These are phyloP conservation scores for Bovichtus diacanthus DNA, from an alignment of 2,797 vertebrate species.

Conservation along the genomic window DNA sequence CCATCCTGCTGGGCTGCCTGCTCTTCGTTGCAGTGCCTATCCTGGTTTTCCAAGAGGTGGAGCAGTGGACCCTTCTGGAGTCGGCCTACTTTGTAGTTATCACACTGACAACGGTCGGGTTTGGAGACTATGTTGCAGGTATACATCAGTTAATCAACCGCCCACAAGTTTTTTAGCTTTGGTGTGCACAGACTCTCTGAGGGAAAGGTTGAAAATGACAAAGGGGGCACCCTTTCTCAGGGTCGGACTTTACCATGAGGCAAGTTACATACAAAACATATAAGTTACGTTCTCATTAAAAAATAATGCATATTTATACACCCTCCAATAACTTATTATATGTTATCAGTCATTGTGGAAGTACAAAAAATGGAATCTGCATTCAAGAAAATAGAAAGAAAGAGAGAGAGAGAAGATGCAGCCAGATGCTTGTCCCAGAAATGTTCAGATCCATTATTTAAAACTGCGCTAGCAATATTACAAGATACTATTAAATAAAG, in stretches of 20 bases:
- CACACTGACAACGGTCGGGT: constrained; percentile 93
- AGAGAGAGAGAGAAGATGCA: not conserved
- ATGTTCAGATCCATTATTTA: not conserved
- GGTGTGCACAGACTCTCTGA: not conserved
- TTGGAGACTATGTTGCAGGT: constrained; percentile 95
- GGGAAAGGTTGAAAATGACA: not conserved
- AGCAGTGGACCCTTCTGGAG: constrained; percentile 88
- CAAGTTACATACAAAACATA: not conserved
- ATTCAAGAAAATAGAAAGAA: not conserved
- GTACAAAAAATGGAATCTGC: not conserved
- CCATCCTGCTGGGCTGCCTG: constrained; percentile 90
- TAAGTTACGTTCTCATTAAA: not conserved
- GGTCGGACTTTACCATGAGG: not conserved
- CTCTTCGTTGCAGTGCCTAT: constrained; percentile 91
- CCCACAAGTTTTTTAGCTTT: not conserved
- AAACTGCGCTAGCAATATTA: too few species aligned
- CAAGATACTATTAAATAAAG: too few species aligned
- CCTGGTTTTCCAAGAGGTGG: constrained; percentile 88
- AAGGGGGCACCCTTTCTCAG: not conserved
- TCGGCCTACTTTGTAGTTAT: constrained; percentile 93
- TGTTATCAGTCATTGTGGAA: not conserved
- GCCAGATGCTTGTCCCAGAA: not conserved
- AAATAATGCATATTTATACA: not conserved
- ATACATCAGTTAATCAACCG: constrained; percentile 22
- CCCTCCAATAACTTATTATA: not conserved